Percentiles rank a stretch among this genome's conserved stretches.
Conservation (phyloP, 2,797 vertebrate species). For the Taenioides sp. region DNA sequence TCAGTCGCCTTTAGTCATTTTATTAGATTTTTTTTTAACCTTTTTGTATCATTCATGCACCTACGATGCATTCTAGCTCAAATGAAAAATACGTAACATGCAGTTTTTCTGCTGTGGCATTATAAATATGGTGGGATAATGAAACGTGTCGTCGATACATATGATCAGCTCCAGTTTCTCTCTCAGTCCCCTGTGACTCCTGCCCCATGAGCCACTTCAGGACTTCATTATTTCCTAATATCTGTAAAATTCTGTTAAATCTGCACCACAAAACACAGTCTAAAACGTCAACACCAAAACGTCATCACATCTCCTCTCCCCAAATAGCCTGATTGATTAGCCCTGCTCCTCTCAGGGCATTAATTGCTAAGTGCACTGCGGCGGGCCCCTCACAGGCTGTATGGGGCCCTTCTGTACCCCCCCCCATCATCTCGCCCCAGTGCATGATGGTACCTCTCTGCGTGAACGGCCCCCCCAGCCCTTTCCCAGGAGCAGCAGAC, state of each 20-base stretch:
- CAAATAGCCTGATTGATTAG: constrained; percentile 9
- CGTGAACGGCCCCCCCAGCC: constrained; percentile 69
- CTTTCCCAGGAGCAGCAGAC: constrained; percentile 74
- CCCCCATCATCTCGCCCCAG: background rate
- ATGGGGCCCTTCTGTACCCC: constrained; percentile 33
- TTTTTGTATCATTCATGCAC: too few species aligned
- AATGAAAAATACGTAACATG: too few species aligned
- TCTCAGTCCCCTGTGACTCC: background rate
- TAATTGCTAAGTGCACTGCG: constrained; percentile 36
- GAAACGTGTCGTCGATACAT: background rate
- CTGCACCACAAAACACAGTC: background rate
- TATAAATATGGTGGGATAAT: too few species aligned
- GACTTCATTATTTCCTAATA: background rate
- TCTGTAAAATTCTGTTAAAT: too few species aligned
- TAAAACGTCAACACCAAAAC: background rate
- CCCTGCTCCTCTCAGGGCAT: constrained; percentile 24
- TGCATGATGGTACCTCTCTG: constrained; percentile 60
- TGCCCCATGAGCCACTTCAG: background rate
- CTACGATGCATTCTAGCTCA: too few species aligned
- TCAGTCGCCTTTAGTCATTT: too few species aligned
- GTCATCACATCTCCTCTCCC: background rate
- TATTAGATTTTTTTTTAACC: too few species aligned
- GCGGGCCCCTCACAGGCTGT: constrained; percentile 49
- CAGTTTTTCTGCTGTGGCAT: too few species aligned
- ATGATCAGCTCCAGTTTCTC: background rate